Evolutionary conservation across 2,888 invertebrate species (phyloP).

Genomic region (Eupithecia centaureata): DNA sequence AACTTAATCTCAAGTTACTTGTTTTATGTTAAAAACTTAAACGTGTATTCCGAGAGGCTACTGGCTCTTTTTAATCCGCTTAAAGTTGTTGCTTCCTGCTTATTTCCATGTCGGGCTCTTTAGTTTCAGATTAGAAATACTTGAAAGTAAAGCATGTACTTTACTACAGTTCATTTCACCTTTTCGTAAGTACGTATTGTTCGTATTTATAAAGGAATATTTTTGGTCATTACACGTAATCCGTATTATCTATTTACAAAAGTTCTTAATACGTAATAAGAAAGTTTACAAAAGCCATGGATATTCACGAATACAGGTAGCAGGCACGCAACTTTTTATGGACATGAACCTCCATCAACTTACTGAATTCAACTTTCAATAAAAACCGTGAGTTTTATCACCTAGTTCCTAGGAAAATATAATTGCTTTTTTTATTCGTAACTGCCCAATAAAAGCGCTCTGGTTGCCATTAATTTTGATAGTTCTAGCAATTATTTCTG

Average conservation of each 20-base stretch:
- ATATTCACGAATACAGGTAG: conserved; percentile 31
- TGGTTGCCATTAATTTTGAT: conserved; percentile 40
- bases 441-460: conserved; percentile 36
- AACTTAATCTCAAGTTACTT: background rate
- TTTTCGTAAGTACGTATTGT: conserved; percentile 10
- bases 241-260: conserved; percentile 21
- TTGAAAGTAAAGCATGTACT: conserved; percentile 15
- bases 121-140: conserved; percentile 19
- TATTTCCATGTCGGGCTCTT: conserved; percentile 23
- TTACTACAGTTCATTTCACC: background rate
- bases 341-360: conserved; percentile 26
- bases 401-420: conserved; percentile 42
- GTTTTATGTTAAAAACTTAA: conserved; percentile 1
- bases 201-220: background rate
- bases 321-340: conserved; percentile 32
- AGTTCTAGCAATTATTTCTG: conserved; percentile 39
- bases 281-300: background rate
- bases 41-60: conserved; percentile 16
- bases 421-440: conserved; percentile 42
- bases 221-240: conserved; percentile 37
- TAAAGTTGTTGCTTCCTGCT: conserved; percentile 31
- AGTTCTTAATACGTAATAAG: conserved; percentile 15
- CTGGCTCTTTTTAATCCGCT: conserved; percentile 31
- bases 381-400: conserved; percentile 45
- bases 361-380: conserved; percentile 26